phyloP scores from a whole-genome alignment of 2,888 invertebrate genomes.

The Diloba caeruleocephala region DNA sequence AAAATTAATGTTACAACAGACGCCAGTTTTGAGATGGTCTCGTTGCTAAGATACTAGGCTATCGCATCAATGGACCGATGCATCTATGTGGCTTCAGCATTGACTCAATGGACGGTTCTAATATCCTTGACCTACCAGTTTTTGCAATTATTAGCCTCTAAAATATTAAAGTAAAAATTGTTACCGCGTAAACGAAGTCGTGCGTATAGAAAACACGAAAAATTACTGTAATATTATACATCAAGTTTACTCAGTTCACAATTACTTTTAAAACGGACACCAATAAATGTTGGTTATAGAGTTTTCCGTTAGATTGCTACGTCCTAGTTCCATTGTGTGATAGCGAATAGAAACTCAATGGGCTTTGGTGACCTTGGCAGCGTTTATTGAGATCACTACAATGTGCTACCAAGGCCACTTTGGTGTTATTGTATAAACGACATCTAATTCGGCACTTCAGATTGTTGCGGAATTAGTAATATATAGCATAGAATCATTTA shows the following conservation, averaged over 20 bases:
- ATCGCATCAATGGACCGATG: no score
- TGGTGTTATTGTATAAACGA: slow-evolving; percentile 6
- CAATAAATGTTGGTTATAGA: slow-evolving; percentile 7
- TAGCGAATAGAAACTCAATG: slow-evolving; percentile 30
- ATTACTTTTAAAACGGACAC: background rate
- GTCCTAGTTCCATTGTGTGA: slow-evolving; percentile 26
- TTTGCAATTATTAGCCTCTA: background rate
- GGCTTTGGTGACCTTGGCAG: slow-evolving; percentile 12
- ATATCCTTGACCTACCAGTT: slow-evolving; percentile 33
- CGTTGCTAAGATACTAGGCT: no score
- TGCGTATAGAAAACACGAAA: slow-evolving; percentile 9
- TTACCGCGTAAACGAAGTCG: background rate
- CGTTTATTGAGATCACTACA: slow-evolving; percentile 13
- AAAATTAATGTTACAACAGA: no score
- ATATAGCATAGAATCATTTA: no score
- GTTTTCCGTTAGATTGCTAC: slow-evolving; percentile 5
- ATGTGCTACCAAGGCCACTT: slow-evolving; percentile 22
- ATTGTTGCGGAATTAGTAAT: background rate
- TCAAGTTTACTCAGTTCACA: background rate
- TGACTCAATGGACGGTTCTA: no score
- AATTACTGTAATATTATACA: background rate
- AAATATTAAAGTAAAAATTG: background rate
- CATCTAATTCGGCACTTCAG: background rate
- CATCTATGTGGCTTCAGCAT: no score
- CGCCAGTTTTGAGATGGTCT: no score